Evolutionary conservation across 2,888 invertebrate species (phyloP), one percentile per base, ranked within the genome.

Genomic region (Pristionchus mayeri): DNA sequence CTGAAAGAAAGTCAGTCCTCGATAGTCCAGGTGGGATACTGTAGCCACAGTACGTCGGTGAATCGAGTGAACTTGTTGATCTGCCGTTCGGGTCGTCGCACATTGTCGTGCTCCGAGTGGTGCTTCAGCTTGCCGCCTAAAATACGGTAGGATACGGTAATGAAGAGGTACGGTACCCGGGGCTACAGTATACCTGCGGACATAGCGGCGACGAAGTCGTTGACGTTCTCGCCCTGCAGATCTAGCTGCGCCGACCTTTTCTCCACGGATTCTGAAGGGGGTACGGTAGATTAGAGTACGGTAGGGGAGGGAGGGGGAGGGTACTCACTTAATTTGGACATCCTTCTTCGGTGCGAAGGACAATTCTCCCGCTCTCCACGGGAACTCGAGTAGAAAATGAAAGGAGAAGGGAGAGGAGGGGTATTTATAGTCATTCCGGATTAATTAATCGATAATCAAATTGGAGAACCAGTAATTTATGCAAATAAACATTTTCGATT

Each of bases 171-270:
- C 3, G 30, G 60, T 13, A 4, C 37, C 21, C 21, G n/a, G 18
- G 3, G 2, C 67, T 40, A 37, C 40, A 11, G 34, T 27, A 37
- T 71, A 79, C 79, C 79, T 30, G 37, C 79, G 13, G 79, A 44
- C 3, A 79, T 21, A 37, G 24, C 6, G n/a, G 79, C 79, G 52
- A 79, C 79, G 52, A 79, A 79, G 24, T 79, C 79, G 37, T 79
- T 79, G 52, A 79, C 52, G n/a, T 79, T 79, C 21, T 79, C 79
- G 34, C 52, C 79, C 54, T 79, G 52, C 30, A 79, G 34, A 0
- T 52, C 34, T 18, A 34, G 50, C 37, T 79, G 79, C 3, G n/a
- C n/a, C 1, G 79, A 54, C 67, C 27, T 60, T n/a, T n/a, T n/a
- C n/a, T n/a, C n/a, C n/a, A n/a, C n/a, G n/a, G n/a, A n/a, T n/a